phyloP scores from a whole-genome alignment of 2,888 invertebrate species.

The Cheilosia impressa region DNA sequence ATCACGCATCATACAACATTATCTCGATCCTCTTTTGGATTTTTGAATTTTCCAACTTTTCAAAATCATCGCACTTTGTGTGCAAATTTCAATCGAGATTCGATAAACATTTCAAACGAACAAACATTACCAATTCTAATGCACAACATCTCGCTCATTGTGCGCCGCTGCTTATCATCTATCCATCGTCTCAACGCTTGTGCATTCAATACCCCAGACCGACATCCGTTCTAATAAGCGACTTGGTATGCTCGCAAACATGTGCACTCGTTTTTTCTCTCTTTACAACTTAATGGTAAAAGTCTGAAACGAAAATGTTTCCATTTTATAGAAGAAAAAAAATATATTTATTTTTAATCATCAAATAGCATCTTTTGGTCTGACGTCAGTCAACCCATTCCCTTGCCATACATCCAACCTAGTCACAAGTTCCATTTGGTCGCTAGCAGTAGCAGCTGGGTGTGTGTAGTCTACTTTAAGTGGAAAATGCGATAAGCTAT shows the following conservation, averaged over 20 bases:
- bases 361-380: conserved; percentile 24
- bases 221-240: conserved; percentile 63
- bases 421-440: conserved; percentile 3
- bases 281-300: conserved; percentile 12
- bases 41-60: conserved; percentile 7
- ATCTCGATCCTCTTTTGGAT: too few relatives aligned
- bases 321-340: not conserved
- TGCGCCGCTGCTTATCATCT: conserved; percentile 16
- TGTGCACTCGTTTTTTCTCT: conserved; percentile 25
- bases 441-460: conserved; percentile 1
- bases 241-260: conserved; percentile 50
- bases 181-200: not conserved
- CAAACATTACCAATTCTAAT: conserved; percentile 38
- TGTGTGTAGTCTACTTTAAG: conserved; percentile 29
- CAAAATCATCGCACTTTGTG: conserved; percentile 14
- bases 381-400: conserved; percentile 55
- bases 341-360: conserved; percentile 45
- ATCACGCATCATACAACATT: not conserved
- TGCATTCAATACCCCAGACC: conserved; percentile 7
- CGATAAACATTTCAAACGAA: conserved; percentile 37
- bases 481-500: conserved; percentile 57
- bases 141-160: conserved; percentile 44
- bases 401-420: not conserved
- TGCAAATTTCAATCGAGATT: conserved; percentile 23
- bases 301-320: conserved; percentile 4